Base-by-base conservation (phyloP, 2,113 vertebrate genomes). In the Phycodurus eques region DNA sequence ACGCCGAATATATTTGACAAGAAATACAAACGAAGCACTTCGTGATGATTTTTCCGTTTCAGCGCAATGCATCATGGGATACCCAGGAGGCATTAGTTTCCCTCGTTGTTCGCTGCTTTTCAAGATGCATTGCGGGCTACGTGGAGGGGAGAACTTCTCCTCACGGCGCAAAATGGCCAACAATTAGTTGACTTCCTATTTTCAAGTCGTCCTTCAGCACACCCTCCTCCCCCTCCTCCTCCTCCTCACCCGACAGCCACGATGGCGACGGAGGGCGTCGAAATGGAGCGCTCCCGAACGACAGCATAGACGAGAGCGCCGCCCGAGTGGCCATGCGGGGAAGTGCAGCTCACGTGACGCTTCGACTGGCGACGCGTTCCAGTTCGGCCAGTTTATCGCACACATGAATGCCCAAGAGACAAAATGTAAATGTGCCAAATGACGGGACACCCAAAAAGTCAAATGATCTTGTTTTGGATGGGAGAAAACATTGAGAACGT, bases 211-310 rank as follows among this genome's bases (percentile, higher is more conserved):
- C 27, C 27, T 27, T 27, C 27, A 27, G 27, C 27, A 27, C 27
- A 27, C 27, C 27, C 1, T 27, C 27, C 27, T 27, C 27, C 1
- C 1, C 27, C 27, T 27, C 27, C 27, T 27, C 27, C 27, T 27
- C 27, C 27, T 27, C 27, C 27, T 27, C 27, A n/a, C 27, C 1
- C 27, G 27, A 1, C 27, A 27, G 27, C 27, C 27, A 1, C 27
- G 27, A 44, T 62, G 74, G 75, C 44, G 22, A 44, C 10, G 39
- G 59, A 67, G 69, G 19, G 3, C 6, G 73, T 80, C 81, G 79
- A 83, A 84, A 79, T 83, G 79, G 81, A 87, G 83, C 64, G 0
- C 15, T 17, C 44, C 11, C 12, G 1, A 17, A 8, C 51, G 20
- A 7, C 51, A 53, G 51, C n/a, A 20, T 53, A 53, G 2, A 5